Evolutionary conservation across 1,140 invertebrate genomes (phyloP).

Genomic region (Heliothis subflexa): DNA sequence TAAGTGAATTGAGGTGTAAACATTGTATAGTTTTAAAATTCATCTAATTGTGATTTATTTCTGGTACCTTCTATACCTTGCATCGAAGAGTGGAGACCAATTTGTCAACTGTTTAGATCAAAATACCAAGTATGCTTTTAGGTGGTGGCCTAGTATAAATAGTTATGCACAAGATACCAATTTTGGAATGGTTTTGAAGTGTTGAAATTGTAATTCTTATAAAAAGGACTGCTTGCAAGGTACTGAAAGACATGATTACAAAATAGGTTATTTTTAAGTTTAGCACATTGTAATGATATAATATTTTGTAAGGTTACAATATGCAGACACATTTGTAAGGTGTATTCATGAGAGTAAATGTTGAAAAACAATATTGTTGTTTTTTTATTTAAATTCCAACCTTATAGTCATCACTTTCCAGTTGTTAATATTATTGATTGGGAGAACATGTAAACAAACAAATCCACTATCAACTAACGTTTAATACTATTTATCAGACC

Average conservation of each 20-base stretch:
- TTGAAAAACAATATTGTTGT: slow-evolving; percentile 71
- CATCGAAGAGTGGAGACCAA: slow-evolving; percentile 47
- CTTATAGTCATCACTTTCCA: no score
- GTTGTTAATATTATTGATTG: no score
- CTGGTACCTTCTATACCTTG: slow-evolving; percentile 53
- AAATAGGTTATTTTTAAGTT: slow-evolving; percentile 82
- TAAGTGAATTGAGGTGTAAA: slow-evolving; percentile 29
- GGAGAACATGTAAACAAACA: background rate
- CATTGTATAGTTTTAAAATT: slow-evolving; percentile 38
- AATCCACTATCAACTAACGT: slow-evolving; percentile 62
- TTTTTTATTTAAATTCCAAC: slow-evolving; percentile 44
- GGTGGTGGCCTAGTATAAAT: slow-evolving; percentile 62
- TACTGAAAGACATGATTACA: slow-evolving; percentile 77
- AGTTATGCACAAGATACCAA: slow-evolving; percentile 62
- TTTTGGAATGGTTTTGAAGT: slow-evolving; percentile 47
- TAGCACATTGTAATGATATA: slow-evolving; percentile 84
- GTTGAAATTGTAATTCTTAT: slow-evolving; percentile 54
- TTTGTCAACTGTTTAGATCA: slow-evolving; percentile 40
- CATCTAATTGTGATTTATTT: slow-evolving; percentile 51
- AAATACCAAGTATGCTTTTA: slow-evolving; percentile 49
- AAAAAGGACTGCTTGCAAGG: slow-evolving; percentile 77
- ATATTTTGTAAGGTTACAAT: slow-evolving; percentile 84
- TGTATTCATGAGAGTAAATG: slow-evolving; percentile 85
- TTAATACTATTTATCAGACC: slow-evolving; percentile 10
- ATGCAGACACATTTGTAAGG: slow-evolving; percentile 83